A percentile compares a stretch with the other conserved stretches of the same genome.
phyloP scores from a whole-genome alignment of 2,113 vertebrate species.

The Odontophorus gujanensis region DNA sequence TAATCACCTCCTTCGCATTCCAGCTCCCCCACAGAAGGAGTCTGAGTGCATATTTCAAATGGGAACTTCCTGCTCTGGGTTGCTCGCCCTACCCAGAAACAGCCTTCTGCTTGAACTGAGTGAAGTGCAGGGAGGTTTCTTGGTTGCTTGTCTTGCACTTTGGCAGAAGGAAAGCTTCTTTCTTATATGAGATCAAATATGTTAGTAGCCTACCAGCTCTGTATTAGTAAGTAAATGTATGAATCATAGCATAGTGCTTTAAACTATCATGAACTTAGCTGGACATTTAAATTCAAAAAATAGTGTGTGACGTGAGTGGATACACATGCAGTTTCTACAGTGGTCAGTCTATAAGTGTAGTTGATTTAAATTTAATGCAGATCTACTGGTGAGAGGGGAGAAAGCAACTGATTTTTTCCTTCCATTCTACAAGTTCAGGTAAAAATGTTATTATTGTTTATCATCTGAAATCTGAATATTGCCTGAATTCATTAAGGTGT shows the following conservation, averaged over 20 bases:
- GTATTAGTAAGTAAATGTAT: not conserved
- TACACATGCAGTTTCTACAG: not conserved
- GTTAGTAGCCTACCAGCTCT: not conserved
- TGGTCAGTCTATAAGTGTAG: not conserved
- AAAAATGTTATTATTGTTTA: not conserved
- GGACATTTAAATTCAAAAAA: not conserved
- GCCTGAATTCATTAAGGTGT: not conserved
- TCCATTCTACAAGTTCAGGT: not conserved
- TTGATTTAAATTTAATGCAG: not conserved
- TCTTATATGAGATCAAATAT: not conserved
- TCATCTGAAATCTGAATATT: not conserved
- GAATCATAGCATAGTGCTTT: not conserved
- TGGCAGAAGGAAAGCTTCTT: not conserved
- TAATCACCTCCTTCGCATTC: fast-evolving
- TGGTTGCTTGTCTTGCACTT: not conserved
- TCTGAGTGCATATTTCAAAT: fast-evolving
- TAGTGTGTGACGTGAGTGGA: fast-evolving
- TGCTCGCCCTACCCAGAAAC: not conserved
- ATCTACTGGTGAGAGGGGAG: not conserved
- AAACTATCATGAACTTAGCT: not conserved
- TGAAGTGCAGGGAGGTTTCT: not conserved
- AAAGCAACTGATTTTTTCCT: not conserved
- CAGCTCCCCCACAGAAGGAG: not conserved
- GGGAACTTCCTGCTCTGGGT: not conserved
- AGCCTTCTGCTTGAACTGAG: not conserved